A percentile compares a stretch with the other conserved stretches of the same genome.
Conservation (phyloP, 2,113 vertebrate genomes). For the Dascyllus trimaculatus region DNA sequence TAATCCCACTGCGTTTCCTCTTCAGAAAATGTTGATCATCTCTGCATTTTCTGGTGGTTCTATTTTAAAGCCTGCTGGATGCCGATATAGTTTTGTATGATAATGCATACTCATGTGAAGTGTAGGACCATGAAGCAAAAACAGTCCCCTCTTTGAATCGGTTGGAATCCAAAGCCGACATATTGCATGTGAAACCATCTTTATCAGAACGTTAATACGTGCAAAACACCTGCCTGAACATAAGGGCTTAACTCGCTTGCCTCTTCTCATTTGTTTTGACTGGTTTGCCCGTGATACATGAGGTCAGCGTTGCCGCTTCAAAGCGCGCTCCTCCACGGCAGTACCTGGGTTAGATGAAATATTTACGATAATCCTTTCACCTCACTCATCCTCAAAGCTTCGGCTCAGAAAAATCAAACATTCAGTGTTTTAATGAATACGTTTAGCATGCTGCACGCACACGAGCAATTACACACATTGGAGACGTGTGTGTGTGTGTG, state of each 20-base stretch:
- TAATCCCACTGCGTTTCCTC: not conserved
- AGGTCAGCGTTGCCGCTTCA: not conserved
- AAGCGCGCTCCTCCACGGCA: too few relatives aligned
- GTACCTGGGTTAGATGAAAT: constrained; percentile 63
- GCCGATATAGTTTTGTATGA: not conserved
- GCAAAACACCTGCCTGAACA: not conserved
- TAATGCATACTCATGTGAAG: not conserved
- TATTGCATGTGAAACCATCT: not conserved
- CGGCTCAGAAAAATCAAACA: constrained; percentile 61
- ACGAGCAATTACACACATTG: constrained; percentile 6
- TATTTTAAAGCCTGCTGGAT: not conserved
- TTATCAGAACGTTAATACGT: not conserved
- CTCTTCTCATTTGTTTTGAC: not conserved
- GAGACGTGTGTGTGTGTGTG: not conserved
- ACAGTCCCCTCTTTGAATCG: not conserved
- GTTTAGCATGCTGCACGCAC: constrained; percentile 17
- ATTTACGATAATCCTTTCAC: constrained; percentile 53
- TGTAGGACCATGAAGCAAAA: not conserved
- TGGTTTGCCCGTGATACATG: not conserved
- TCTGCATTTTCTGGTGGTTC: not conserved
- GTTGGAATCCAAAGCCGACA: not conserved
- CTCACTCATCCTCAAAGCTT: constrained; percentile 46
- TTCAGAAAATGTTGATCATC: not conserved
- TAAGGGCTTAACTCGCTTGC: not conserved
- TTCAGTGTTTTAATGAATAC: constrained; percentile 56